Evolutionary conservation across 2,888 invertebrate species (phyloP).

Genomic region (Sthenelais limicola): DNA sequence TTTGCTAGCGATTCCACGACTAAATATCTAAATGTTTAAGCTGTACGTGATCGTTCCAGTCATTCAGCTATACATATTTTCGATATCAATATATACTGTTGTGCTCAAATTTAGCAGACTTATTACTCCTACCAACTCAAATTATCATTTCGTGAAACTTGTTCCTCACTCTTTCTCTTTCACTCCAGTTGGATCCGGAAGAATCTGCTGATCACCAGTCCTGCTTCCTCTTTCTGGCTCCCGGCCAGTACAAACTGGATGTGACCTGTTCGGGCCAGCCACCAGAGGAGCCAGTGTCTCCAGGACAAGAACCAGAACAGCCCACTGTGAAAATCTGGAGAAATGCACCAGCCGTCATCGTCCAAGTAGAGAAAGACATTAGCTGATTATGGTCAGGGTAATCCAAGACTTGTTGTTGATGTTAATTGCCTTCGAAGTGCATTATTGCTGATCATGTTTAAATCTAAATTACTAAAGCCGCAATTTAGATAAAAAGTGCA

Average conservation of each 20-base stretch:
- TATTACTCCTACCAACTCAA: no score
- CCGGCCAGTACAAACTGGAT: slow-evolving; percentile 21
- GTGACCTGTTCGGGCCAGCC: slow-evolving; percentile 33
- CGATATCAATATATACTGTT: no score
- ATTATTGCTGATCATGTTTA: no score
- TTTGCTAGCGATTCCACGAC: no score
- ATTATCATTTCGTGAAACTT: no score
- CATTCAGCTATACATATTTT: no score
- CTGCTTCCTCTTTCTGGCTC: slow-evolving; percentile 18
- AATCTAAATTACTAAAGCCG: no score
- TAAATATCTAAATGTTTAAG: no score
- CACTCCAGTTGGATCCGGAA: slow-evolving; percentile 9
- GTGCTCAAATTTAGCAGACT: no score
- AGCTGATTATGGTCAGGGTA: slow-evolving; percentile 27
- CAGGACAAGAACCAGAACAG: not conserved
- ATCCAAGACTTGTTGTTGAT: not conserved
- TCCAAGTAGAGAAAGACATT: slow-evolving; percentile 3
- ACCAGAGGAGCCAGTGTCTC: not conserved
- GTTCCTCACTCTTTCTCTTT: no score
- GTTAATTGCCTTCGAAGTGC: not conserved
- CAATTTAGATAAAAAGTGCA: no score
- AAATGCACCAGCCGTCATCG: slow-evolving; percentile 18
- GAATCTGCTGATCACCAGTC: slow-evolving; percentile 12
- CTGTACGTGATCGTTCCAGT: no score
- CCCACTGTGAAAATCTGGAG: slow-evolving; percentile 28